Percentiles rank a stretch among this genome's conserved stretches.
These are phyloP conservation scores for Typhlichthys subterraneus DNA, from an alignment of 2,797 vertebrate genomes.

Conservation along the genomic window DNA sequence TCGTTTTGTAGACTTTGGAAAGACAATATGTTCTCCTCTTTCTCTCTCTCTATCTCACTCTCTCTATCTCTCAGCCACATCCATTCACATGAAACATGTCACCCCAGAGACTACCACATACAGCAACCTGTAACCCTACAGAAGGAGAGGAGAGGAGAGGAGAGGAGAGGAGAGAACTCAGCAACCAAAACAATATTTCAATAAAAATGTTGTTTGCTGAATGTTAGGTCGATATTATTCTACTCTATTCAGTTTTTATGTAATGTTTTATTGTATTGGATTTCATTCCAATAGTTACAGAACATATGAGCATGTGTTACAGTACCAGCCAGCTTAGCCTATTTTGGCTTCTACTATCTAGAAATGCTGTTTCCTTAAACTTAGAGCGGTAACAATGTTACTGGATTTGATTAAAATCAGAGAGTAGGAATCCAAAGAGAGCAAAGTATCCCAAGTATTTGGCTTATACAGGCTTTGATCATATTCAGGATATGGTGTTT, in stretches of 20 bases:
- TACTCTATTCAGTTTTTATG: slow-evolving; percentile 14
- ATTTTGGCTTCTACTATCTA: too few relatives aligned
- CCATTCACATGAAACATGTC: slow-evolving; percentile 66
- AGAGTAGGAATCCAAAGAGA: too few relatives aligned
- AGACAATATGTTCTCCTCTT: slow-evolving; percentile 58
- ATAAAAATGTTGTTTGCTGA: neutral
- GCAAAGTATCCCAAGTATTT: too few relatives aligned
- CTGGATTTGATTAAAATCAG: too few relatives aligned
- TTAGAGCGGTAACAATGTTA: too few relatives aligned
- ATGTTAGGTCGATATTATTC: neutral
- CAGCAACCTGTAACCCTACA: slow-evolving; percentile 43
- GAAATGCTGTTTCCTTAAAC: too few relatives aligned
- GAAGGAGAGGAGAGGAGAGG: slow-evolving; percentile 23
- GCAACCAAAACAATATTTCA: slow-evolving; percentile 8
- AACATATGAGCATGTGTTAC: too few relatives aligned
- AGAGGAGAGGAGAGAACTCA: slow-evolving; percentile 6
- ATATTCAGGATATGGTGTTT: too few relatives aligned
- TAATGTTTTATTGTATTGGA: slow-evolving; percentile 35
- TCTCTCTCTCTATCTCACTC: slow-evolving; percentile 34
- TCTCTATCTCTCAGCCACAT: slow-evolving; percentile 37
- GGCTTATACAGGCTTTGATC: too few relatives aligned
- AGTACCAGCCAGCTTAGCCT: too few relatives aligned
- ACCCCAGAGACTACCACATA: slow-evolving; percentile 53
- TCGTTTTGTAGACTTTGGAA: slow-evolving; percentile 60
- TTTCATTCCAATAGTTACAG: slow-evolving; percentile 25